These are phyloP conservation scores for Vipera ursinii DNA, from an alignment of 2,797 vertebrate species.

Conservation along the genomic window DNA sequence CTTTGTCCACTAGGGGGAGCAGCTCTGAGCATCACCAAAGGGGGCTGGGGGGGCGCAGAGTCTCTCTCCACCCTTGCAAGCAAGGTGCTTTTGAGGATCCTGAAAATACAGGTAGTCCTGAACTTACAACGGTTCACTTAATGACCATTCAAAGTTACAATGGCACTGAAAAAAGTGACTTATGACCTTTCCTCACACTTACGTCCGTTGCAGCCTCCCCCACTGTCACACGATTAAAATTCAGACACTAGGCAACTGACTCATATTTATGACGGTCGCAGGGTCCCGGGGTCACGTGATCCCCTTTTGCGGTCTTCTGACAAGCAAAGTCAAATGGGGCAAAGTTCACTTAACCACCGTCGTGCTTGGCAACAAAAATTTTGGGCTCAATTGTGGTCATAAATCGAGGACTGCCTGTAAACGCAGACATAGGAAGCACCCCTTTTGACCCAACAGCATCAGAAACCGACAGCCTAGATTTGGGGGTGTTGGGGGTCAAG, in stretches of 20 bases:
- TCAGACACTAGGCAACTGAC: background rate
- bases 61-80: background rate
- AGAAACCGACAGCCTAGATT: background rate
- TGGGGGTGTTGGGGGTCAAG: background rate
- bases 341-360: background rate
- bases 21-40: background rate
- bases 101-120: background rate
- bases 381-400: background rate
- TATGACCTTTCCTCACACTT: background rate
- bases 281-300: background rate
- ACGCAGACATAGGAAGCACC: background rate
- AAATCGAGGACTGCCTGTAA: background rate
- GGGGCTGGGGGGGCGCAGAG: background rate
- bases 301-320: background rate
- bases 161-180: background rate
- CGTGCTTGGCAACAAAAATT: background rate
- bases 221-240: background rate
- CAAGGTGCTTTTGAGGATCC: no score
- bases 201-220: background rate
- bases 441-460: background rate
- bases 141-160: background rate
- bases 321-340: background rate
- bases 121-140: background rate
- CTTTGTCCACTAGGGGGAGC: background rate
- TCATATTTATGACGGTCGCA: background rate